Conservation (phyloP, 2,888 invertebrate species). For the Drosophila recens region DNA sequence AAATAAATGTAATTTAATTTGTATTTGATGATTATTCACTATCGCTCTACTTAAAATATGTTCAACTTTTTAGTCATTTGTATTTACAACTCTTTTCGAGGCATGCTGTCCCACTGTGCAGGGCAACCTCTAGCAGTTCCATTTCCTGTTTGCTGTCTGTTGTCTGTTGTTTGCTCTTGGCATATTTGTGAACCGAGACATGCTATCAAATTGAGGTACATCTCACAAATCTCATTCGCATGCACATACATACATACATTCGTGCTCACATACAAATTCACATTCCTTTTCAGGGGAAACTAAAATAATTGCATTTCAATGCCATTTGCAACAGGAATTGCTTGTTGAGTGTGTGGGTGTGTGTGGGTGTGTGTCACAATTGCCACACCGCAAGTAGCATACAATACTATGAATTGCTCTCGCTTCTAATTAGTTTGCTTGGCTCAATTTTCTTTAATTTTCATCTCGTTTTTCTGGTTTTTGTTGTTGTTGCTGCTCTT, state of each 20-base stretch:
- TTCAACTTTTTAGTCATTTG: too few relatives aligned
- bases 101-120: constrained; percentile 15
- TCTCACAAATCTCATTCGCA: constrained; percentile 19
- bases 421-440: constrained; percentile 58
- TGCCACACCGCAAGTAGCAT: constrained; percentile 27
- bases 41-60: too few relatives aligned
- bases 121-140: constrained; percentile 23
- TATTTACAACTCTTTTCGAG: background rate
- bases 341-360: background rate
- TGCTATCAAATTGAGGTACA: constrained; percentile 48
- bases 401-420: constrained; percentile 11
- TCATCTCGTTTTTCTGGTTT: constrained; percentile 7
- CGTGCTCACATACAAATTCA: constrained; percentile 13
- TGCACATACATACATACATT: constrained; percentile 3
- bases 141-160: constrained; percentile 31
- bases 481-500: constrained; percentile 5
- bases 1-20: too few relatives aligned
- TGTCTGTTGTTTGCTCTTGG: constrained; percentile 54
- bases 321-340: constrained; percentile 41
- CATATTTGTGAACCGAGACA: constrained; percentile 56
- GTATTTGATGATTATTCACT: too few relatives aligned
- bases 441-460: constrained; percentile 37
- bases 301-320: constrained; percentile 72
- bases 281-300: constrained; percentile 9
- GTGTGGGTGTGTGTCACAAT: background rate